Base-by-base conservation (phyloP, 1,140 invertebrate genomes). In the Diachasma alloeum region DNA sequence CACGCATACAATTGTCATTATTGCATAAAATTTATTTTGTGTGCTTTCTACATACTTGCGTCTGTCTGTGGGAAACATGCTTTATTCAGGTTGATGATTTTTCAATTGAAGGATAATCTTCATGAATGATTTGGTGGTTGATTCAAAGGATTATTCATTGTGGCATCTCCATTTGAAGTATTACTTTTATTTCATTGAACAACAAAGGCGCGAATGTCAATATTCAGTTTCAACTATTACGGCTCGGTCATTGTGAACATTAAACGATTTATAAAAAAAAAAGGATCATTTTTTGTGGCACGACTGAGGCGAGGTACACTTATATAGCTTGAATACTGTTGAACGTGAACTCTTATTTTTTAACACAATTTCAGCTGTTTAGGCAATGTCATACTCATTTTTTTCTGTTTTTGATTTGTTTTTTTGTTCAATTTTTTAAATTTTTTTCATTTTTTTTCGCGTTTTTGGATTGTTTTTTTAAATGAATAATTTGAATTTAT, bases 401-500 rank as follows among this genome's bases (percentile, higher is more conserved):
- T n/a, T 68, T 37, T 39, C 1, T 17, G 3, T 36, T 39, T 68
- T 37, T 4, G 24, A 6, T 39, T 68, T 68, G 2, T 68, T 36
- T 66, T 26, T 66, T 66, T 66, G 11, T 0, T 31, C 4, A 10
- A 5, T 66, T 66, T 68, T 68, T 68, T 39, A 24, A 15, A 63
- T 63, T 63, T 63, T n/a, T n/a, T n/a, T n/a, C n/a, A n/a, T n/a
- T n/a, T n/a, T n/a, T n/a, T n/a, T n/a, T n/a, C n/a, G n/a, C n/a
- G n/a, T n/a, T n/a, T n/a, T n/a, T n/a, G n/a, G n/a, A n/a, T n/a
- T n/a, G n/a, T n/a, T n/a, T n/a, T 11, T 24, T 63, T 63, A 63
- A 75, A 63, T 71, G 17, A 39, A 59, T 66, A 37, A 59, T 66
- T 37, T 66, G 8, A 44, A 36, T 66, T 67, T 63, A 24, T 26